These are phyloP conservation scores for Nerophis ophidion DNA, from an alignment of 2,113 vertebrate species.

Conservation along the genomic window DNA sequence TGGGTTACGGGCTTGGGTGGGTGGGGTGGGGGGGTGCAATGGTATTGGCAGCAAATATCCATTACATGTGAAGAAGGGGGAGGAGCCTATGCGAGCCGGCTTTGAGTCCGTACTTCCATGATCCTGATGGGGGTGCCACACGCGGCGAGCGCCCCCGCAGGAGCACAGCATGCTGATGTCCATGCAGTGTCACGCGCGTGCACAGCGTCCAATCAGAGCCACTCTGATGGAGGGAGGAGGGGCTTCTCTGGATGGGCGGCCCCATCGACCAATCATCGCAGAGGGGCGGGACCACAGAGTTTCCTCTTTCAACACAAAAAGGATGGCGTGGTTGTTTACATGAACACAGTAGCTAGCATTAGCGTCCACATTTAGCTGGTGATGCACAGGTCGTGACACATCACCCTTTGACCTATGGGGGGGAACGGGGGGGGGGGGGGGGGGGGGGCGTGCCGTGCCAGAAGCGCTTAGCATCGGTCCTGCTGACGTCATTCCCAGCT, in stretches of 20 bases:
- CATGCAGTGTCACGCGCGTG: slow-evolving; percentile 66
- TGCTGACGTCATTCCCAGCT: slow-evolving; percentile 50
- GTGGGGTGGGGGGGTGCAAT: slow-evolving; percentile 24
- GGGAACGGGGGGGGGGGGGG: neutral
- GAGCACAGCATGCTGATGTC: slow-evolving; percentile 10
- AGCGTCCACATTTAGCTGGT: neutral
- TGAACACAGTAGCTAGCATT: neutral
- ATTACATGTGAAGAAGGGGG: too few species aligned
- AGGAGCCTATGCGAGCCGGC: too few species aligned
- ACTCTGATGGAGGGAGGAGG: slow-evolving; percentile 29
- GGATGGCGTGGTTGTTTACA: neutral
- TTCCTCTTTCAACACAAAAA: slow-evolving; percentile 6
- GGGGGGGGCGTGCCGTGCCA: slow-evolving; percentile 39
- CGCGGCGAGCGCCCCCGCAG: neutral
- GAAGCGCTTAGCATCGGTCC: slow-evolving; percentile 49
- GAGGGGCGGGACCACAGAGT: slow-evolving; percentile 47
- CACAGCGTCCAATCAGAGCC: slow-evolving; percentile 43
- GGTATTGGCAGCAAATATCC: slow-evolving; percentile 67
- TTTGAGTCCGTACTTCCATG: slow-evolving; percentile 4
- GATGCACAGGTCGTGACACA: neutral
- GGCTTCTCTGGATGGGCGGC: slow-evolving; percentile 44
- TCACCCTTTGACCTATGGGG: slow-evolving; percentile 13
- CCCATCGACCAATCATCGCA: slow-evolving; percentile 44
- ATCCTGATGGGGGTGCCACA: slow-evolving; percentile 4
- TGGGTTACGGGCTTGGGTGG: slow-evolving; percentile 50